Conservation (phyloP, 2,797 vertebrate species). For the Phaenicophaeus curvirostris region DNA sequence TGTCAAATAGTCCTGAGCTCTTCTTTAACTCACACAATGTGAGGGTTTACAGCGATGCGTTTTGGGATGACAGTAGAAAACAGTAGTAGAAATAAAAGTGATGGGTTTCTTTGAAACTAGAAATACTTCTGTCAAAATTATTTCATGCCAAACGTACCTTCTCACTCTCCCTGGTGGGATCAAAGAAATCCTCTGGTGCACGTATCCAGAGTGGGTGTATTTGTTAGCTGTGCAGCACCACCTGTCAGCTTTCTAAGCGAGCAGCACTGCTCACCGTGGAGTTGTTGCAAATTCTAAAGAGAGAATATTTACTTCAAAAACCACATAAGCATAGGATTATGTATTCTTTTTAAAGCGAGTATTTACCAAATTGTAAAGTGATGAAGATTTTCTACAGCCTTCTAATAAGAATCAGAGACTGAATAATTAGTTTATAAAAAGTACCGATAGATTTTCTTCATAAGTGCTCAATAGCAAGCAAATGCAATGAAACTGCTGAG, state of each 20-base stretch:
- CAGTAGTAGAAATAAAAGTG: not conserved
- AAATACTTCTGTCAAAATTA: not conserved
- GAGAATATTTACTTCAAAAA: not conserved
- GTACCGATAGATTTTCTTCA: not conserved
- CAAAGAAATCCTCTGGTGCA: not conserved
- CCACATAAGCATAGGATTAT: not conserved
- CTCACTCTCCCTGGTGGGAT: not conserved
- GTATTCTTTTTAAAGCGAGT: not conserved
- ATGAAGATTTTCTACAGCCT: not conserved
- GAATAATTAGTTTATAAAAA: not conserved
- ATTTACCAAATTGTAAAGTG: not conserved
- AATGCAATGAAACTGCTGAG: not conserved
- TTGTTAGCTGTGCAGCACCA: not conserved
- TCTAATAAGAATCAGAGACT: not conserved
- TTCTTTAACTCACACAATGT: not conserved
- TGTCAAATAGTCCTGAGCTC: not conserved
- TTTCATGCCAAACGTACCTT: not conserved
- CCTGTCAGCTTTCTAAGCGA: not conserved
- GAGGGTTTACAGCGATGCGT: too few relatives aligned
- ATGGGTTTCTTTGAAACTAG: fast-evolving
- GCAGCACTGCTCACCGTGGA: not conserved
- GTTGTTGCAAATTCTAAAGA: not conserved
- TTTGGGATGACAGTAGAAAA: not conserved
- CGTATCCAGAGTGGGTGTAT: not conserved
- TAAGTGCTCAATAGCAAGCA: not conserved